These are phyloP conservation scores for Steinernema khuongi DNA, from an alignment of 1,140 invertebrate genomes.

Conservation along the genomic window DNA sequence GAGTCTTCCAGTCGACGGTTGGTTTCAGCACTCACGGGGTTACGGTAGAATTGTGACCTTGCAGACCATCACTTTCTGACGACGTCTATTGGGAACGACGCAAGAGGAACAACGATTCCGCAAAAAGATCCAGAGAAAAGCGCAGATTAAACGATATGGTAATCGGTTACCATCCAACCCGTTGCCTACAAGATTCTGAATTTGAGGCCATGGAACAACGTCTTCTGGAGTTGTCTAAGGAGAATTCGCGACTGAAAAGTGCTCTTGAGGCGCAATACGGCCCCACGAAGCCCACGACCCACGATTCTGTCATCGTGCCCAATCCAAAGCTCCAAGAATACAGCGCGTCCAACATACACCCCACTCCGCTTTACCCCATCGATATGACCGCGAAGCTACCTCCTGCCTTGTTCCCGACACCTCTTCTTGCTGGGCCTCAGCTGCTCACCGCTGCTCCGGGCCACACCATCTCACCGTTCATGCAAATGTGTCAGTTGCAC, in stretches of 20 bases:
- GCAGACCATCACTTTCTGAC: constrained; percentile 31
- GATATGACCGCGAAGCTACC: constrained; percentile 5
- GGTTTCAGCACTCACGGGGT: neutral
- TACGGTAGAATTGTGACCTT: neutral
- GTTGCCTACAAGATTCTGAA: neutral
- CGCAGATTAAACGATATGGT: constrained; percentile 59
- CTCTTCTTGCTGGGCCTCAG: neutral
- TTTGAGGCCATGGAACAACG: constrained; percentile 32
- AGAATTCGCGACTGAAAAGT: constrained; percentile 33
- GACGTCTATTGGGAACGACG: constrained; percentile 61
- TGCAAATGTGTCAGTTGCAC: constrained; percentile 20
- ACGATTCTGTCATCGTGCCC: neutral
- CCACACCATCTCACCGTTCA: constrained; percentile 9
- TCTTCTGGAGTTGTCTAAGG: constrained; percentile 24
- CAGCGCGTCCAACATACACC: neutral
- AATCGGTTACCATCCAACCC: neutral
- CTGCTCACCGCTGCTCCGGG: constrained; percentile 4
- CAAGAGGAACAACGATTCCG: constrained; percentile 62
- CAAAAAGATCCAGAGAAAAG: constrained; percentile 60
- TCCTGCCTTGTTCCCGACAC: neutral
- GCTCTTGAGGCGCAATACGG: constrained; percentile 22
- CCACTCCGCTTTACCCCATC: neutral
- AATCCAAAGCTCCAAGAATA: constrained; percentile 1
- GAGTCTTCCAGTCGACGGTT: neutral
- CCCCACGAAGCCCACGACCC: neutral